Evolutionary conservation across 2,113 vertebrate species (phyloP).

Genomic region (Hemibagrus wyckioides): DNA sequence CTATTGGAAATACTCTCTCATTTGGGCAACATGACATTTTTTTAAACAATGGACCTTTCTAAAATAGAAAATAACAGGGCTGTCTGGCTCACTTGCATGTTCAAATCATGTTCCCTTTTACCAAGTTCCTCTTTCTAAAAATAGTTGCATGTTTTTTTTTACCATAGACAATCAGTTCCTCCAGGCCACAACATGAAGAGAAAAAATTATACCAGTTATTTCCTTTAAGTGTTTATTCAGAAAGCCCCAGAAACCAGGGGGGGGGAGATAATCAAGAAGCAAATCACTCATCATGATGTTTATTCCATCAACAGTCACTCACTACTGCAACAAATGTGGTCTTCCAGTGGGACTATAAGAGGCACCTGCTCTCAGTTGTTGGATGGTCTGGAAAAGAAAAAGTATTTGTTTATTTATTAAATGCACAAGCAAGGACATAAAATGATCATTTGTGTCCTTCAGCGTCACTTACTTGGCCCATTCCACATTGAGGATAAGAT

Average conservation of each 20-base stretch:
- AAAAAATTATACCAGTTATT: no score
- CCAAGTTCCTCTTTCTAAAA: neutral
- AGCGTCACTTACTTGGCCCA: slow-evolving; percentile 89
- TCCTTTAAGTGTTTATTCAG: neutral
- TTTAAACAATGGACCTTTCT: neutral
- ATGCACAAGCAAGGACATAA: neutral
- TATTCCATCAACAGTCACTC: slow-evolving; percentile 62
- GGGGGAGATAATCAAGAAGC: neutral
- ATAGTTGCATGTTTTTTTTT: neutral
- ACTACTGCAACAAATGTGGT: slow-evolving; percentile 48
- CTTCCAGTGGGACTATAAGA: slow-evolving; percentile 49
- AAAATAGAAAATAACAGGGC: neutral
- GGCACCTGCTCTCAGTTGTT: slow-evolving; percentile 70
- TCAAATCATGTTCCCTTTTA: neutral
- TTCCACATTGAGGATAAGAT: slow-evolving; percentile 95
- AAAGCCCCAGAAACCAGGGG: no score
- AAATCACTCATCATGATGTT: slow-evolving; percentile 49
- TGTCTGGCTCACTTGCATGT: neutral
- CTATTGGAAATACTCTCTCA: no score
- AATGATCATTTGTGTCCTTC: neutral
- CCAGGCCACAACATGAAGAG: neutral
- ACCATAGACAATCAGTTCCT: neutral
- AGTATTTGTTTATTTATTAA: neutral
- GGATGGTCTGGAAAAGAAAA: slow-evolving; percentile 70
- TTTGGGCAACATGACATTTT: no score